Conservation (phyloP, 1,140 invertebrate species). For the Conus ventricosus region DNA sequence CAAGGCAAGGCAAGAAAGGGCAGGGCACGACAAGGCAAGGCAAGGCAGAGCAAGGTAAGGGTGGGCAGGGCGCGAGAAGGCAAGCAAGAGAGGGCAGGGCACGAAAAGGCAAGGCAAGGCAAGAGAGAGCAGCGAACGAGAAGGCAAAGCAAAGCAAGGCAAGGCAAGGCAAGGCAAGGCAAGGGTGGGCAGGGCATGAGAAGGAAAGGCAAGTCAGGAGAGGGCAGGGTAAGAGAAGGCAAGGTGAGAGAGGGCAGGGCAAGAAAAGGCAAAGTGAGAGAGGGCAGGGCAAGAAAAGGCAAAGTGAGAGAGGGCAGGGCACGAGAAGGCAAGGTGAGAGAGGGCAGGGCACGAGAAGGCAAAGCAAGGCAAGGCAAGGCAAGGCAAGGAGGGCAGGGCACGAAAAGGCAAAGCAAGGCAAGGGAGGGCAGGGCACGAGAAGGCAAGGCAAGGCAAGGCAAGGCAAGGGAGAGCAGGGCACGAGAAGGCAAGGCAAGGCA, state of each 20-base stretch:
- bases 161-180: not conserved
- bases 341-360: conserved; percentile 22
- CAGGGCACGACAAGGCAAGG: not conserved
- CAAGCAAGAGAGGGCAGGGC: not conserved
- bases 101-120: not conserved
- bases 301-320: not conserved
- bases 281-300: not conserved
- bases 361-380: conserved; percentile 16
- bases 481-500: not conserved
- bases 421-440: not conserved
- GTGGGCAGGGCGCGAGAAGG: not conserved
- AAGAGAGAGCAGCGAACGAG: not conserved
- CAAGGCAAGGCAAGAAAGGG: not conserved
- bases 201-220: not conserved
- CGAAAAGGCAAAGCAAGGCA: conserved; percentile 17
- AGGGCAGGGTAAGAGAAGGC: not conserved
- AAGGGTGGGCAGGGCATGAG: not conserved
- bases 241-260: not conserved
- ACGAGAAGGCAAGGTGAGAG: conserved; percentile 5
- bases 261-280: not conserved
- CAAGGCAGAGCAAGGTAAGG: not conserved
- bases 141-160: not conserved
- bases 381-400: conserved; percentile 26
- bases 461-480: not conserved
- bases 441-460: not conserved